Base-by-base conservation (phyloP, 2,797 vertebrate species). In the Spondyliosoma cantharus region DNA sequence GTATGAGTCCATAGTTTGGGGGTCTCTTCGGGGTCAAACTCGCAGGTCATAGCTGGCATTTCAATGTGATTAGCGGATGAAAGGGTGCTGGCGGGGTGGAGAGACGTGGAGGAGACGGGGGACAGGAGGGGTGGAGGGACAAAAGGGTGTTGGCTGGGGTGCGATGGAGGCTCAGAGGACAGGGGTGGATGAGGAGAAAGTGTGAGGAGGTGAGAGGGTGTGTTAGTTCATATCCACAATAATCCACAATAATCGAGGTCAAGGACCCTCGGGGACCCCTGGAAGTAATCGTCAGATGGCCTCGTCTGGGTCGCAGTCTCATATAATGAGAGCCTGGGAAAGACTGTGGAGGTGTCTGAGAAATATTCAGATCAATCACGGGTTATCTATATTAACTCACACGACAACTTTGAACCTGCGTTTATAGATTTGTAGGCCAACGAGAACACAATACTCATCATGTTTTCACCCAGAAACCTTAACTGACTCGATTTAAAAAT, bases 21-120 rank as follows among this genome's bases (percentile, higher is more conserved):
- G 76, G 50, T 64, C 49, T 70, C 8, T 2, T 11, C 0, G 9
- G 15, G 80, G 81, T 54, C 74, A 78, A 54, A 76, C 74, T 82
- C 64, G 68, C 16, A 76, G 90, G 89, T 91, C 90, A 78, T 1
- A 57, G 66, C 82, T 66, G 88, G 84, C 70, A 79, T 93, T 88
- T 86, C 87, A 86, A 79, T 79, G 63, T 82, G 89, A 92, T 91
- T 90, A 92, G 84, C 22, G 81, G 76, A 87, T 90, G 81, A 94
- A 93, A 92, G 82, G 87, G 57, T 67, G 83, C 64, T 48, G 76
- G 86, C 24, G 45, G 75, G 61, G 74, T 56, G 74, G 78, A 63
- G 37, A 37, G 37, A 37, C 37, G 37, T 37, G 37, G 37, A 37
- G 37, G 37, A 37, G 37, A 37, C 37, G 37, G 37, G 37, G 37